Evolutionary conservation across 2,888 invertebrate genomes (phyloP), one percentile per base, ranked within the genome.

Genomic region (Diadegma fenestrale): DNA sequence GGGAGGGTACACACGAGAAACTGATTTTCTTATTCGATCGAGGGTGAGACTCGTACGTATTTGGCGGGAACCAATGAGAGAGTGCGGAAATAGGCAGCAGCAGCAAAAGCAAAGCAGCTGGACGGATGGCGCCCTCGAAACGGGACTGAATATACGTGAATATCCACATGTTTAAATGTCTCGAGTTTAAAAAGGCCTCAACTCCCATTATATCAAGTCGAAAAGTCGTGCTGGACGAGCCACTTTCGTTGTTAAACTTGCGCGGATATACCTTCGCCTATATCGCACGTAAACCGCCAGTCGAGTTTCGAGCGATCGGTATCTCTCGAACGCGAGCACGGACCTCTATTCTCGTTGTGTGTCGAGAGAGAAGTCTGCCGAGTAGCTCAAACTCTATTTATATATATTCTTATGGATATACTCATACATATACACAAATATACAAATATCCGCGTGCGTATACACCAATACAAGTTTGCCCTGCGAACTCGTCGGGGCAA

Each of bases 291-390:
- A 64, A 89, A 89, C 88, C 88, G 82, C 88, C 90, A 88, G 80
- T 86, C 86, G 83, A 86, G 86, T 78, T 86, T 54, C 86, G 73
- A 86, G 82, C 85, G 93, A 93, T 93, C 90, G 91, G 88, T 89
- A 93, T 93, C 93, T 92, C 92, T 92, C 92, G 91, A 92, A 92
- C 91, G 82, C 83, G 75, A 69, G 80, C 82, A 79, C 82, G 91
- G 87, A 89, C 92, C 92, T 80, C 75, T 92, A 92, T 92, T 91
- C 85, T 89, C 91, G 82, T 80, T 86, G 86, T 91, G 90, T 91
- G 92, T 91, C 88, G 92, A 91, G 80, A 91, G 84, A 54, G 84
- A 77, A 80, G 76, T 82, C 83, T 73, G 64, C 71, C 79, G 78
- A 75, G 58, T 41, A 80, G 72, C 82, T 83, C 69, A 78, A 82